Percentiles rank a stretch among this genome's conserved stretches.
These are phyloP conservation scores for Python bivittatus DNA, from an alignment of 2,113 vertebrate genomes.

Conservation along the genomic window DNA sequence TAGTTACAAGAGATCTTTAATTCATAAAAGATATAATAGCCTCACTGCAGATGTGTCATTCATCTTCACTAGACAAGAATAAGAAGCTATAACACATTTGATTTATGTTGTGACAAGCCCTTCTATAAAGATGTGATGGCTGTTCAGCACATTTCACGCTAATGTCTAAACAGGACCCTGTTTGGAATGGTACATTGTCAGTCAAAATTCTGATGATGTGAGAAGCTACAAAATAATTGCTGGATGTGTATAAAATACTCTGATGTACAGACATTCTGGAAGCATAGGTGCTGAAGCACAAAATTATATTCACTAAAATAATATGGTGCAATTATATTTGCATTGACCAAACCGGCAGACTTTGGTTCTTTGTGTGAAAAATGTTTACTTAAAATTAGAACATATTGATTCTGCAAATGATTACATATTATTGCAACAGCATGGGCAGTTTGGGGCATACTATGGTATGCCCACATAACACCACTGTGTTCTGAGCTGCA, in stretches of 20 bases:
- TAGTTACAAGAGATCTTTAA: constrained; percentile 19
- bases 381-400: neutral
- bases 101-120: constrained; percentile 63
- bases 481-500: neutral
- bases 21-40: constrained; percentile 3
- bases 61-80: constrained; percentile 43
- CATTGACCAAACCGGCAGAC: neutral
- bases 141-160: constrained; percentile 45
- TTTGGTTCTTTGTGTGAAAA: neutral
- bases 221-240: constrained; percentile 9
- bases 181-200: constrained; percentile 48
- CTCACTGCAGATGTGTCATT: neutral
- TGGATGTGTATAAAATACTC: constrained; percentile 26
- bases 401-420: neutral
- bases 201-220: constrained; percentile 56
- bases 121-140: constrained; percentile 46
- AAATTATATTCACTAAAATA: neutral
- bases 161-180: constrained; percentile 52
- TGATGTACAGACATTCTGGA: constrained; percentile 6
- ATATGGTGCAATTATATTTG: neutral
- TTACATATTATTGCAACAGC: neutral
- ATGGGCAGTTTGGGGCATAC: neutral
- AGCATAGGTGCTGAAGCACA: constrained; percentile 21
- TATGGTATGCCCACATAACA: neutral
- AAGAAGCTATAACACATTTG: constrained; percentile 37